Conservation (phyloP, 2,888 invertebrate genomes). For the Heliothis peltigera region DNA sequence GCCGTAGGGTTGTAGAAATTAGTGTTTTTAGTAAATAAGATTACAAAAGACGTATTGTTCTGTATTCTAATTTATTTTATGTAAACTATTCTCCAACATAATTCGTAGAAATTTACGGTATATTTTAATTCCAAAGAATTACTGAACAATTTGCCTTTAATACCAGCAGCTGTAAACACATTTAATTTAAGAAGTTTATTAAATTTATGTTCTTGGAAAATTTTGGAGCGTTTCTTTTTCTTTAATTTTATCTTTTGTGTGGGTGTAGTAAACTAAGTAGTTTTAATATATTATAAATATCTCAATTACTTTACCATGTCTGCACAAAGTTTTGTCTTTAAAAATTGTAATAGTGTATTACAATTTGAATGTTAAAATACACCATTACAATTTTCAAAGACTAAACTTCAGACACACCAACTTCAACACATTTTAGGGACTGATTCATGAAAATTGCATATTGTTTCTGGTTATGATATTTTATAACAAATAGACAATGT, state of each 20-base stretch:
- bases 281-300: background rate
- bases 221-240: background rate
- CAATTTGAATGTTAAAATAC: no score
- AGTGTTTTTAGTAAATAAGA: background rate
- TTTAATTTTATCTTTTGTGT: background rate
- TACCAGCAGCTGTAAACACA: background rate
- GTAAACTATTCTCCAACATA: constrained; percentile 1
- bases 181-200: background rate
- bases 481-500: no score
- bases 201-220: constrained; percentile 5
- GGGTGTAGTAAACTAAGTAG: background rate
- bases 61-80: constrained; percentile 1
- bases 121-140: constrained; percentile 1
- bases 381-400: no score
- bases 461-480: no score
- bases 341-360: no score
- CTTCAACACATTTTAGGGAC: no score
- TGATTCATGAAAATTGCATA: no score
- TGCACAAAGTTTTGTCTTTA: background rate
- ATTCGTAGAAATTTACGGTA: constrained; percentile 26
- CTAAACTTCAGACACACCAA: no score
- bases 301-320: background rate
- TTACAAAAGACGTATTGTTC: constrained; percentile 4
- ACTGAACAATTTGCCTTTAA: background rate
- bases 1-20: constrained; percentile 1